Conservation (phyloP, 2,113 vertebrate genomes). For the Nesogale talazaci region DNA sequence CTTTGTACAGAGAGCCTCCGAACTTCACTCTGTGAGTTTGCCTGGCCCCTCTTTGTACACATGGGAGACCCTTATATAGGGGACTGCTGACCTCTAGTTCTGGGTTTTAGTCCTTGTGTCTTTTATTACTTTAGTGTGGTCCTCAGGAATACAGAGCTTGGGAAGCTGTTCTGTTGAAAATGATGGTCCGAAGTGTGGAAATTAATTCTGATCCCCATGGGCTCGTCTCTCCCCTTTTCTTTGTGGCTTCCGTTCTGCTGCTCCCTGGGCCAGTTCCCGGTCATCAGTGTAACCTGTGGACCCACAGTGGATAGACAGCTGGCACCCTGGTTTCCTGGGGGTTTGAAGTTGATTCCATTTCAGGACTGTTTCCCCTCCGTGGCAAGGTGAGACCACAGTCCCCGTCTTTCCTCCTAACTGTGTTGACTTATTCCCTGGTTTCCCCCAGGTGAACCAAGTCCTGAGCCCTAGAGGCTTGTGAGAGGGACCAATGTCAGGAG, state of each 20-base stretch:
- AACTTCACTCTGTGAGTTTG: not conserved
- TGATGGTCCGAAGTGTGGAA: not conserved
- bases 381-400: not conserved
- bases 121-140: not conserved
- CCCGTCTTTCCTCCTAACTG: not conserved
- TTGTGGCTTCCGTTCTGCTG: not conserved
- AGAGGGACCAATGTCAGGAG: not conserved
- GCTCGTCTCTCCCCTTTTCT: not conserved
- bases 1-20: not conserved
- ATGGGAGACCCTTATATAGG: not conserved
- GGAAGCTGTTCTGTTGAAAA: conserved; percentile 13
- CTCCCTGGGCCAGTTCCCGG: not conserved
- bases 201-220: not conserved
- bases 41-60: not conserved
- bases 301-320: not conserved
- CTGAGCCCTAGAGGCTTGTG: not conserved
- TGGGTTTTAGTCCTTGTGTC: not conserved
- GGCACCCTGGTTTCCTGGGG: not conserved
- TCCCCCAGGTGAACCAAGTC: not conserved
- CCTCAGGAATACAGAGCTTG: not conserved
- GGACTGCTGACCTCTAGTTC: not conserved
- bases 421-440: not conserved
- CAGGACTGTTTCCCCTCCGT: not conserved
- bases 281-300: conserved; percentile 30
- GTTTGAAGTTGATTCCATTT: not conserved